These are phyloP conservation scores for Rhyacophila brunnea DNA, from an alignment of 1,140 invertebrate species.

Conservation along the genomic window DNA sequence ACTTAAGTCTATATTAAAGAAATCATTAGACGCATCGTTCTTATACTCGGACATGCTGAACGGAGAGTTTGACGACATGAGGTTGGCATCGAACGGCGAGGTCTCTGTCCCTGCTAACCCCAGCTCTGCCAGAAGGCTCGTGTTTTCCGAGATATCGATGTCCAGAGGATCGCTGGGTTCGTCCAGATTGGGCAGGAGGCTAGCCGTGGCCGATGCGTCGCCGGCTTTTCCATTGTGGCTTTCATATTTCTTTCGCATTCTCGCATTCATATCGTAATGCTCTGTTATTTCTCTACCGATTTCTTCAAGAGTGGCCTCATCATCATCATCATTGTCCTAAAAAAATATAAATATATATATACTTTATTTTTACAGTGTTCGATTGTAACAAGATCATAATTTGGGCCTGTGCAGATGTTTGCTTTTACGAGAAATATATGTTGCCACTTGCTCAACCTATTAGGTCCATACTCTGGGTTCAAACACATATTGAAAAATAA, in stretches of 20 bases:
- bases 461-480: too few relatives aligned
- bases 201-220: slow-evolving; percentile 8
- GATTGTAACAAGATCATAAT: too few relatives aligned
- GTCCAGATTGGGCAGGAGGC: slow-evolving; percentile 29
- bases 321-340: slow-evolving; percentile 51
- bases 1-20: slow-evolving; percentile 29
- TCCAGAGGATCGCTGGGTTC: slow-evolving; percentile 4
- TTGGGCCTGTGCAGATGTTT: too few relatives aligned
- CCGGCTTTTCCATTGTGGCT: slow-evolving; percentile 3
- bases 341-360: slow-evolving; percentile 8
- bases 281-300: slow-evolving; percentile 38
- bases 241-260: slow-evolving; percentile 22
- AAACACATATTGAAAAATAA: too few relatives aligned
- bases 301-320: slow-evolving; percentile 44
- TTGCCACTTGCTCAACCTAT: too few relatives aligned
- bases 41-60: slow-evolving; percentile 16
- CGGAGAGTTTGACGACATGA: slow-evolving; percentile 9
- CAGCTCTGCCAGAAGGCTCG: slow-evolving; percentile 32
- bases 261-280: slow-evolving; percentile 32
- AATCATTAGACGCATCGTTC: slow-evolving; percentile 8
- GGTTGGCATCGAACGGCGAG: slow-evolving; percentile 4
- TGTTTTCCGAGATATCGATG: slow-evolving; percentile 30
- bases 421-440: too few relatives aligned
- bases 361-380: slow-evolving; percentile 2
- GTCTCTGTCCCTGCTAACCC: slow-evolving; percentile 25